phyloP scores from a whole-genome alignment of 2,113 vertebrate genomes.

The Neodontobutis hainanensis region DNA sequence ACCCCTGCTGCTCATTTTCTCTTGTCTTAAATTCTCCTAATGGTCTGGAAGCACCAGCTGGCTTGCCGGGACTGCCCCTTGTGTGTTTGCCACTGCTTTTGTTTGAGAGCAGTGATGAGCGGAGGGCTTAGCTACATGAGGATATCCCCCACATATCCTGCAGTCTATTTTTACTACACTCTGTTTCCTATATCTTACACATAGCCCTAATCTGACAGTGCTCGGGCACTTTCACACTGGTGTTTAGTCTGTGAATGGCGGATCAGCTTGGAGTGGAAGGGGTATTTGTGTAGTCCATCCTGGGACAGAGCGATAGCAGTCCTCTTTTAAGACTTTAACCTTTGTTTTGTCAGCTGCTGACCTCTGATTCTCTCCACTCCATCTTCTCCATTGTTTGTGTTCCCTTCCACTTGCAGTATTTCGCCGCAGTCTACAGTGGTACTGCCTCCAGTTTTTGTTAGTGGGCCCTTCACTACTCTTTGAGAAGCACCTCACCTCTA shows the following conservation, averaged over 20 bases:
- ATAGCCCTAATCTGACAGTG: conserved; percentile 47
- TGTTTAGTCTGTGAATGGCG: conserved; percentile 55
- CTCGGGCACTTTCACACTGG: conserved; percentile 23
- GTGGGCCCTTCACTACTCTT: conserved; percentile 12
- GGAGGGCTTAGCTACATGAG: conserved; percentile 9
- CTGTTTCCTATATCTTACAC: conserved; percentile 52
- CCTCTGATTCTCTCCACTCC: conserved; percentile 37
- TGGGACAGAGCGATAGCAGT: conserved; percentile 62
- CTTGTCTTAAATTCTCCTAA: conserved; percentile 64
- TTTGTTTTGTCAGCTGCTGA: conserved; percentile 75
- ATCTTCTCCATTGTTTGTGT: conserved; percentile 49
- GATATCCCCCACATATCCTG: conserved; percentile 24
- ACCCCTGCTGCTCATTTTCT: conserved; percentile 37
- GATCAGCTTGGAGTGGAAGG: conserved; percentile 26
- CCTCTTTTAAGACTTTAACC: conserved; percentile 63
- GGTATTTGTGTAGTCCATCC: conserved; percentile 55
- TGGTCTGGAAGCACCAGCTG: conserved; percentile 60
- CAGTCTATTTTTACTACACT: conserved; percentile 67
- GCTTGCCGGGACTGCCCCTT: conserved; percentile 60
- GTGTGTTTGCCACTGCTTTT: conserved; percentile 40
- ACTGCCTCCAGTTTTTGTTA: conserved; percentile 21
- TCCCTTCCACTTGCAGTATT: conserved; percentile 35
- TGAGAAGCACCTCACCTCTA: not conserved
- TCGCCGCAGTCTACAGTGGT: conserved; percentile 25
- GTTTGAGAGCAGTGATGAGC: conserved; percentile 29